These are phyloP conservation scores for Eurytoma californica DNA, from an alignment of 2,888 invertebrate genomes.

Conservation along the genomic window DNA sequence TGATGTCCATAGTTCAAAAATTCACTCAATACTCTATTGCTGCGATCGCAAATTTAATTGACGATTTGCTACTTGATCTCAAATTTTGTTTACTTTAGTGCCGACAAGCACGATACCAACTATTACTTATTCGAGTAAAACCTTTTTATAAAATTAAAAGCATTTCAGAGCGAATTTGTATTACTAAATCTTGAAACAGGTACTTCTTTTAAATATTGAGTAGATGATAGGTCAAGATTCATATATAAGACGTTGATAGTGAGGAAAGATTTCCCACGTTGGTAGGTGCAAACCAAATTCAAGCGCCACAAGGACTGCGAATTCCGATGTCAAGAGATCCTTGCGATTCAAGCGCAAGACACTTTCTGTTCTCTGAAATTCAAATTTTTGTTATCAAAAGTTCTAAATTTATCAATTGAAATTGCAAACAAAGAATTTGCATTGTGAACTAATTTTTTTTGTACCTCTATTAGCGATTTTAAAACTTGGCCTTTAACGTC, in stretches of 20 bases:
- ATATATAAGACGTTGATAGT: slow-evolving; percentile 94
- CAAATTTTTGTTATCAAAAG: not conserved
- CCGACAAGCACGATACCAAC: not conserved
- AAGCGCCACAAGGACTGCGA: slow-evolving; percentile 94
- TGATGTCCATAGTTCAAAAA: not conserved
- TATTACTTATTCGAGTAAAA: slow-evolving; percentile 14
- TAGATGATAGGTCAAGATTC: slow-evolving; percentile 84
- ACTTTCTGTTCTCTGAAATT: slow-evolving; percentile 88
- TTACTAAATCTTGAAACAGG: slow-evolving; percentile 49
- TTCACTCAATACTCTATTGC: not conserved
- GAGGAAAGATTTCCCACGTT: slow-evolving; percentile 93
- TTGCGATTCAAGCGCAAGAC: slow-evolving; percentile 93
- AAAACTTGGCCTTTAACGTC: slow-evolving; percentile 95
- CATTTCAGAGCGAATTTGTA: slow-evolving; percentile 5
- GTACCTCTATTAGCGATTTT: slow-evolving; percentile 91
- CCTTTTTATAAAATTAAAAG: slow-evolving; percentile 33
- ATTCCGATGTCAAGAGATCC: slow-evolving; percentile 93
- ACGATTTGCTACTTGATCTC: slow-evolving; percentile 12
- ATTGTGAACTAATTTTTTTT: slow-evolving; percentile 2
- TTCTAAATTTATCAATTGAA: not conserved
- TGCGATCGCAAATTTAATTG: slow-evolving; percentile 11
- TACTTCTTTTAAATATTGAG: slow-evolving; percentile 45
- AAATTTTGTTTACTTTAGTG: slow-evolving; percentile 9
- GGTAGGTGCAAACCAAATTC: slow-evolving; percentile 96
- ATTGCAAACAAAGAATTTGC: not conserved